Evolutionary conservation across 1,140 invertebrate species (phyloP).

Genomic region (Caenorhabditis inopinata): DNA sequence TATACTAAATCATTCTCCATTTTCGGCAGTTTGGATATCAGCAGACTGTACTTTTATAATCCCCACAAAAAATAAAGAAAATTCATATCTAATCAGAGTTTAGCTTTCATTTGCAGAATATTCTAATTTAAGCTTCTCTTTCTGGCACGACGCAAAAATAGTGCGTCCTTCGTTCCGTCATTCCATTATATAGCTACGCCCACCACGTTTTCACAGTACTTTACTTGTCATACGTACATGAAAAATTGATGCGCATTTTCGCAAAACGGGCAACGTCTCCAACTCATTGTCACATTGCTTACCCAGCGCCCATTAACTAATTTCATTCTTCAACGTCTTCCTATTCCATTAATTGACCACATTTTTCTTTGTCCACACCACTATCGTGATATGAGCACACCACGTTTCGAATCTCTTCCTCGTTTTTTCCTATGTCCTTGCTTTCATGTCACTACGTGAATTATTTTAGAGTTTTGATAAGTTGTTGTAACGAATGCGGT

Average conservation of each 20-base stretch:
- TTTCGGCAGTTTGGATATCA: no score
- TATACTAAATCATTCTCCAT: no score
- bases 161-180: no score
- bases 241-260: slow-evolving; percentile 7
- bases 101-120: no score
- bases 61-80: no score
- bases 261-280: not conserved
- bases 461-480: slow-evolving; percentile 11
- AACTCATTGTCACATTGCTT: slow-evolving; percentile 1
- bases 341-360: not conserved
- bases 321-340: slow-evolving; percentile 14
- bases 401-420: not conserved
- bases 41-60: no score
- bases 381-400: slow-evolving; percentile 16
- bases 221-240: not conserved
- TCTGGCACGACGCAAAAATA: no score
- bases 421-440: not conserved
- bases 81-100: no score
- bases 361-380: slow-evolving; percentile 18
- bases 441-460: no score
- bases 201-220: no score
- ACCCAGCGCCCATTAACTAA: slow-evolving; percentile 16
- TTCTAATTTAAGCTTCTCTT: no score
- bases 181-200: no score
- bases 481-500: slow-evolving; percentile 19